Percentiles rank a stretch among this genome's conserved stretches.
phyloP scores from a whole-genome alignment of 2,113 vertebrate genomes.

The Macquaria ambigua region DNA sequence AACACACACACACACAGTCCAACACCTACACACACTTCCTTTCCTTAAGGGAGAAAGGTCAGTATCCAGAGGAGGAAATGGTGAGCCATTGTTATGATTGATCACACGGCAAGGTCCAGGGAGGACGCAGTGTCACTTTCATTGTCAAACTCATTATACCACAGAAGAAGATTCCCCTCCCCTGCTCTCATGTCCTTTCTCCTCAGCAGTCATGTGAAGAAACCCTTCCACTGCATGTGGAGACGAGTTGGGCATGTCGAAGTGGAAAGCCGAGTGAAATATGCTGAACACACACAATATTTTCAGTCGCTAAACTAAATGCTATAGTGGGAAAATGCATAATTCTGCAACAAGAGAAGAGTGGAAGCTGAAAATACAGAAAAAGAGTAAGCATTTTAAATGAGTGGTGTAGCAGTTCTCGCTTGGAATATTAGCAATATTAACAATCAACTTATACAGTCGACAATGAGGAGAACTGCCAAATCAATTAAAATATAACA shows the following conservation, averaged over 20 bases:
- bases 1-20: conserved; percentile 25
- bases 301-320: conserved; percentile 26
- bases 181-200: conserved; percentile 64
- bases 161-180: conserved; percentile 68
- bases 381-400: conserved; percentile 27
- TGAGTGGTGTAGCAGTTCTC: conserved; percentile 23
- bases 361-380: conserved; percentile 20
- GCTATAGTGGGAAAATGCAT: conserved; percentile 41
- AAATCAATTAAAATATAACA: conserved; percentile 72
- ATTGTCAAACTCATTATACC: conserved; percentile 84
- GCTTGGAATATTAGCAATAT: conserved; percentile 47
- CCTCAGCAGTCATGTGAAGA: conserved; percentile 61
- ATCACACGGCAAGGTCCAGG: conserved; percentile 79
- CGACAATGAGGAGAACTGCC: conserved; percentile 58
- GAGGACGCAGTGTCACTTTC: conserved; percentile 83
- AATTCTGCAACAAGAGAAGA: conserved; percentile 38
- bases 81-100: conserved; percentile 83
- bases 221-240: conserved; percentile 42
- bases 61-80: conserved; percentile 79
- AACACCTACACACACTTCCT: conserved; percentile 50
- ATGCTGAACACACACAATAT: conserved; percentile 71
- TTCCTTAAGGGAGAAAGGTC: conserved; percentile 81
- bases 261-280: conserved; percentile 48
- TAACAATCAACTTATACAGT: conserved; percentile 52
- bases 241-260: conserved; percentile 43